Conservation (phyloP, 2,888 invertebrate species). For the Thymelicus sylvestris region DNA sequence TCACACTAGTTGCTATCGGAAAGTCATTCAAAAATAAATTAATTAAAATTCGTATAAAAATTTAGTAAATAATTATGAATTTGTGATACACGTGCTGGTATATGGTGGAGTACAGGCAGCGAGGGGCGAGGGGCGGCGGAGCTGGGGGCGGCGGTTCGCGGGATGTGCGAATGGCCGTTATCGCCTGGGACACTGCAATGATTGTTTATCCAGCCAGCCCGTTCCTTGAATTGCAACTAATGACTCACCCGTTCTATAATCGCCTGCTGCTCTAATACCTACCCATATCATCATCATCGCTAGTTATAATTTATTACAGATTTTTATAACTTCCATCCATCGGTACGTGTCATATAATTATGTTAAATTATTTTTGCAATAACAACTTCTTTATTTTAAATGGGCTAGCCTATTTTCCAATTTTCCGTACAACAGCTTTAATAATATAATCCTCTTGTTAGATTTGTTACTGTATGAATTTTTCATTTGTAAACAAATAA, state of each 20-base stretch:
- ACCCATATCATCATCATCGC: slow-evolving; percentile 44
- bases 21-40: too few species aligned
- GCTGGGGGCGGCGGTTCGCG: slow-evolving; percentile 55
- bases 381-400: too few species aligned
- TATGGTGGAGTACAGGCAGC: slow-evolving; percentile 27
- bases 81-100: slow-evolving; percentile 38
- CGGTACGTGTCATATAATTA: background rate
- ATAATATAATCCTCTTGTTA: too few species aligned
- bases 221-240: slow-evolving; percentile 83
- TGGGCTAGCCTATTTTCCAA: too few species aligned
- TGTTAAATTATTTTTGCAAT: background rate
- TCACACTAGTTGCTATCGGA: too few species aligned
- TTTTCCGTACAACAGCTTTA: too few species aligned
- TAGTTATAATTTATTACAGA: slow-evolving; percentile 12
- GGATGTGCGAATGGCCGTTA: slow-evolving; percentile 83
- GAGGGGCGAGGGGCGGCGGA: slow-evolving; percentile 33
- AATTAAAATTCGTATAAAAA: too few species aligned
- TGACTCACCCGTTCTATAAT: slow-evolving; percentile 77
- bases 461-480: too few species aligned
- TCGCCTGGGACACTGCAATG: slow-evolving; percentile 80
- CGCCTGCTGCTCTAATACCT: slow-evolving; percentile 54
- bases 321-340: slow-evolving; percentile 27
- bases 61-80: background rate
- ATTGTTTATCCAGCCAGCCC: slow-evolving; percentile 83
- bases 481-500: too few species aligned